Percentiles rank a stretch among this genome's conserved stretches.
These are phyloP conservation scores for Lota lota DNA, from an alignment of 2,113 vertebrate species.

Conservation along the genomic window DNA sequence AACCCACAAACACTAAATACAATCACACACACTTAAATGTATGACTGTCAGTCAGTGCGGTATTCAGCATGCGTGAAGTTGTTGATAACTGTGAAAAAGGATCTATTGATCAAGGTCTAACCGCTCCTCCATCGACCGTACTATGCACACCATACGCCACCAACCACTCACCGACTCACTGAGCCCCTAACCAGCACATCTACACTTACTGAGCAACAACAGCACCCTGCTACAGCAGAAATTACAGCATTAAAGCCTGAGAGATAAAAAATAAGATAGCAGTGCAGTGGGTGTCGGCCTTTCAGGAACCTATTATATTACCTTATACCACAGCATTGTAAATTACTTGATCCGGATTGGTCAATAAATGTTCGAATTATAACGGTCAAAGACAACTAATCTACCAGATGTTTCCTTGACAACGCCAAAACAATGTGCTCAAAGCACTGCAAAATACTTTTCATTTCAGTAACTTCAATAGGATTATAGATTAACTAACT, in stretches of 20 bases:
- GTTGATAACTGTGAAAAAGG: slow-evolving; percentile 36
- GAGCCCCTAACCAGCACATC: slow-evolving; percentile 1
- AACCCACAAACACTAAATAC: neutral
- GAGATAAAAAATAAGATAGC: neutral
- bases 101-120: slow-evolving; percentile 51
- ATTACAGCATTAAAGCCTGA: neutral
- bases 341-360: no score
- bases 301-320: no score
- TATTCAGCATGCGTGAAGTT: slow-evolving; percentile 20
- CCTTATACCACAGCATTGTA: no score
- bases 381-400: no score
- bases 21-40: slow-evolving; percentile 4
- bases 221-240: neutral
- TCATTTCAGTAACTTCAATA: no score
- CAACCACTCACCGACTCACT: neutral
- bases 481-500: no score
- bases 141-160: slow-evolving; percentile 17
- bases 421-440: no score
- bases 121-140: slow-evolving; percentile 31
- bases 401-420: no score
- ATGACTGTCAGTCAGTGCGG: slow-evolving; percentile 33
- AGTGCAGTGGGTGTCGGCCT: neutral
- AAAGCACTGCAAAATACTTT: no score
- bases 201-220: neutral
- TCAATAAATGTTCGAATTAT: no score